Evolutionary conservation across 1,140 invertebrate species (phyloP).

Genomic region (Ruditapes philippinarum): DNA sequence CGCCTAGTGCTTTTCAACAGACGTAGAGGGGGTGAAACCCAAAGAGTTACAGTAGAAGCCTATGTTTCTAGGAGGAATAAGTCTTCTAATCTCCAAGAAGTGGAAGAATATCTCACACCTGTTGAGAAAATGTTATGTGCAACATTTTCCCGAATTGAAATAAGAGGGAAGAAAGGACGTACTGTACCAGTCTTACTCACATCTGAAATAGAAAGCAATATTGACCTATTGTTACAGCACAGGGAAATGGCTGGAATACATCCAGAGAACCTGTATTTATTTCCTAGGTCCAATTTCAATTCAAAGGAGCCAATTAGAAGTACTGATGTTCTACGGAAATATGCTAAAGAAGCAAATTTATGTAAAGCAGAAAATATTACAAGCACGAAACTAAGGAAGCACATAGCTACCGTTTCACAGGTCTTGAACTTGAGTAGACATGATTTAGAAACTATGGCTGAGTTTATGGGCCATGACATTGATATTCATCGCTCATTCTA

Average conservation of each 20-base stretch:
- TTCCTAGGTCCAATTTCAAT: constrained; percentile 63
- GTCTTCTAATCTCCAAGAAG: constrained; percentile 54
- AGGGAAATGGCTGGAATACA: constrained; percentile 64
- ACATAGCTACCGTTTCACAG: constrained; percentile 67
- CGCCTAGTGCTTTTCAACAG: constrained; percentile 71
- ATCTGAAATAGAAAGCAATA: constrained; percentile 49
- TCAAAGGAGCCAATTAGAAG: constrained; percentile 60
- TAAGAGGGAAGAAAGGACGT: constrained; percentile 70
- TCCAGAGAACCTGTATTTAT: constrained; percentile 62
- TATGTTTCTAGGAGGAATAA: constrained; percentile 40
- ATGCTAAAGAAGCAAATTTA: constrained; percentile 29
- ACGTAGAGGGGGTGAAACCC: constrained; percentile 68
- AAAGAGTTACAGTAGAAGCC: constrained; percentile 63
- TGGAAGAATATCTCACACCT: constrained; percentile 59
- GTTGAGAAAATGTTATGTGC: constrained; percentile 69
- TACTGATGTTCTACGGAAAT: constrained; percentile 59
- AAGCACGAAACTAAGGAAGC: constrained; percentile 67
- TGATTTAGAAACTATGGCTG: constrained; percentile 65
- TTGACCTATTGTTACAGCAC: constrained; percentile 59
- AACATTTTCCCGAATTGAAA: constrained; percentile 66
- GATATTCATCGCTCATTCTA: constrained; percentile 66
- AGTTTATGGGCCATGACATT: constrained; percentile 69
- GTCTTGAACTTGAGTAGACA: constrained; percentile 57
- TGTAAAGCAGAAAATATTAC: constrained; percentile 46
- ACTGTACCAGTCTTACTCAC: constrained; percentile 70